These are phyloP conservation scores for Papilio polyxenes DNA, from an alignment of 1,140 invertebrate genomes.

Conservation along the genomic window DNA sequence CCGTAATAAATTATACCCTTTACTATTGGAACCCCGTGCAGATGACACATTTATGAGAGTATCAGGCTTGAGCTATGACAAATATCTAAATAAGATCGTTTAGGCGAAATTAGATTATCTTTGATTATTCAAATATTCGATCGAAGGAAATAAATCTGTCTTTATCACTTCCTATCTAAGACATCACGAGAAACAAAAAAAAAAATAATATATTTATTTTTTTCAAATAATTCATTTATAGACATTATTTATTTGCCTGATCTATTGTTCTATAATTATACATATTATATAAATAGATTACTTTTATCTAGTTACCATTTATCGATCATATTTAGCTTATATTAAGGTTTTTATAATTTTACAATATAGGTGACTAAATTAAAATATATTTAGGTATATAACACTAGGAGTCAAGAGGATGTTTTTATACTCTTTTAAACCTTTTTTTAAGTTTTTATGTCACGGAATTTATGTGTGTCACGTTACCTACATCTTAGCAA, in stretches of 20 bases:
- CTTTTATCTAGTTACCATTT: too few species aligned
- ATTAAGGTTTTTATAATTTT: too few species aligned
- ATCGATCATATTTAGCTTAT: too few species aligned
- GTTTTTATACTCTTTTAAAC: too few species aligned
- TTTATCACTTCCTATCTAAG: conserved; percentile 3
- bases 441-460: background rate
- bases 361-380: too few species aligned
- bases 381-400: too few species aligned
- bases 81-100: conserved; percentile 55
- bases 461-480: background rate
- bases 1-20: conserved; percentile 68
- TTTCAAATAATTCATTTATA: background rate
- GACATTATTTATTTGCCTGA: too few species aligned
- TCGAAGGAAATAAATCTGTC: conserved; percentile 13
- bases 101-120: conserved; percentile 65
- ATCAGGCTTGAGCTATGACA: conserved; percentile 56
- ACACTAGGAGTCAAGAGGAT: too few species aligned
- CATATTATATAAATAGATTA: too few species aligned
- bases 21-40: conserved; percentile 62
- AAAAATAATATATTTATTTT: background rate
- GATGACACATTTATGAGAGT: conserved; percentile 68
- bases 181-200: background rate
- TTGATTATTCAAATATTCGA: conserved; percentile 42
- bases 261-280: too few species aligned
- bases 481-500: background rate